These are phyloP conservation scores for Agrenia bidenticulata DNA, from an alignment of 2,888 invertebrate genomes.

Conservation along the genomic window DNA sequence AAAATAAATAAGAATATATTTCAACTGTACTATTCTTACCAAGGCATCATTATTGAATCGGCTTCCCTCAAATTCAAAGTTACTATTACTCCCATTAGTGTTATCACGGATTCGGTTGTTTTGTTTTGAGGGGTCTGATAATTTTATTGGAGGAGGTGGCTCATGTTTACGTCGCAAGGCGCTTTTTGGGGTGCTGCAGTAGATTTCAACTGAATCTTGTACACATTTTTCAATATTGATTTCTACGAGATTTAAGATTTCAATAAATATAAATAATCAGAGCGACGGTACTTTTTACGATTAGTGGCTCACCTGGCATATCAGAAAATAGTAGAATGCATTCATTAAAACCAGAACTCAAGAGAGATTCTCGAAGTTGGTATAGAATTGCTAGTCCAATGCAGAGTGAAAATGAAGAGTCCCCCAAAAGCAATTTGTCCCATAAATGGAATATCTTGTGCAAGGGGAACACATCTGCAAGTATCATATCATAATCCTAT, in stretches of 20 bases:
- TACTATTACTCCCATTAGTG: slow-evolving; percentile 1
- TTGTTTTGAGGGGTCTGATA: not conserved
- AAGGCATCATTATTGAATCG: slow-evolving; percentile 19
- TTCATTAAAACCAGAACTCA: slow-evolving; percentile 94
- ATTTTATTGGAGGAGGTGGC: slow-evolving; percentile 33
- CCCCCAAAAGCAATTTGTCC: slow-evolving; percentile 93
- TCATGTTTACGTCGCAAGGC: slow-evolving; percentile 82
- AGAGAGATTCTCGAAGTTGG: slow-evolving; percentile 78
- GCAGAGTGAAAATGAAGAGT: slow-evolving; percentile 88
- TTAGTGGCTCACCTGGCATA: slow-evolving; percentile 67
- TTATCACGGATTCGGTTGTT: not conserved
- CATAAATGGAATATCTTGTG: slow-evolving; percentile 97
- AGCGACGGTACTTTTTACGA: not conserved
- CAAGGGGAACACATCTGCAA: slow-evolving; percentile 91
- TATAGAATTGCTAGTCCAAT: slow-evolving; percentile 90
- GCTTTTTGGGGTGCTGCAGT: slow-evolving; percentile 80
- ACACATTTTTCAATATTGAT: slow-evolving; percentile 94
- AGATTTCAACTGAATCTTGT: slow-evolving; percentile 81
- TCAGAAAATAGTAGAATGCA: slow-evolving; percentile 98
- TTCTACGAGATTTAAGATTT: too few relatives aligned
- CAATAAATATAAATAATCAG: slow-evolving; percentile 14
- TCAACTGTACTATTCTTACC: too few relatives aligned
- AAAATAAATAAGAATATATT: too few relatives aligned
- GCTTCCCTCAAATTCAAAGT: not conserved
- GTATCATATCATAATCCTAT: slow-evolving; percentile 24